Evolutionary conservation across 2,888 invertebrate genomes (phyloP).

Genomic region (Urechis unicinctus): DNA sequence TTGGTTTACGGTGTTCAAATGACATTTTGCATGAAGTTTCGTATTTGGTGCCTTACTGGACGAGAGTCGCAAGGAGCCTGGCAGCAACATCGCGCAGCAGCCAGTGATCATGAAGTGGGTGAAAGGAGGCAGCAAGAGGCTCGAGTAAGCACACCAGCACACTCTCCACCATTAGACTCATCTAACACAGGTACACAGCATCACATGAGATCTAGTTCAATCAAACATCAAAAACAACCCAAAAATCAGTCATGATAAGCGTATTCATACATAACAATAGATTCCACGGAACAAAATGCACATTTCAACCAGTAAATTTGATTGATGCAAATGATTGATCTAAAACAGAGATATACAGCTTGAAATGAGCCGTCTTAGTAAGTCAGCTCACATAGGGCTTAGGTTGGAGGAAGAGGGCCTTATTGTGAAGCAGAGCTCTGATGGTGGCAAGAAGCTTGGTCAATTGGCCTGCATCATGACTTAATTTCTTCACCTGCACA

Average conservation of each 20-base stretch:
- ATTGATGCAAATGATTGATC: too few relatives aligned
- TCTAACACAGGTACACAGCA: constrained; percentile 2
- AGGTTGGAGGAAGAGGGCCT: constrained; percentile 37
- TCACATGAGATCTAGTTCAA: too few relatives aligned
- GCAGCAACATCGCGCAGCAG: constrained; percentile 46
- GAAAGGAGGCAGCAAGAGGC: constrained; percentile 39
- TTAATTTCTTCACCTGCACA: constrained; percentile 41
- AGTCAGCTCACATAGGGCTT: constrained; percentile 43
- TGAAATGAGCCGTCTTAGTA: too few relatives aligned
- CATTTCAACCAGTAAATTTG: too few relatives aligned
- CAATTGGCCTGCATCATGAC: constrained; percentile 45
- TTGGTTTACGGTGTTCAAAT: too few relatives aligned
- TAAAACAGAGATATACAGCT: too few relatives aligned
- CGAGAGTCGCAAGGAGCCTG: constrained; percentile 39
- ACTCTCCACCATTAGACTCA: constrained; percentile 32
- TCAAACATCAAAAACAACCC: too few relatives aligned
- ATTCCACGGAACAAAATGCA: too few relatives aligned
- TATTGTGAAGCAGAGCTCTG: constrained; percentile 38
- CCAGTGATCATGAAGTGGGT: constrained; percentile 47
- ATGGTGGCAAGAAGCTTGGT: constrained; percentile 44
- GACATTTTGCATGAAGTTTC: too few relatives aligned
- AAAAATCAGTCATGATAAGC: too few relatives aligned
- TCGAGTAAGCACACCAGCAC: constrained; percentile 46
- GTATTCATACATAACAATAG: too few relatives aligned
- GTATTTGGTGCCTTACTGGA: constrained; percentile 31